Conservation (phyloP, 2,113 vertebrate genomes). For the Todiramphus chloris region DNA sequence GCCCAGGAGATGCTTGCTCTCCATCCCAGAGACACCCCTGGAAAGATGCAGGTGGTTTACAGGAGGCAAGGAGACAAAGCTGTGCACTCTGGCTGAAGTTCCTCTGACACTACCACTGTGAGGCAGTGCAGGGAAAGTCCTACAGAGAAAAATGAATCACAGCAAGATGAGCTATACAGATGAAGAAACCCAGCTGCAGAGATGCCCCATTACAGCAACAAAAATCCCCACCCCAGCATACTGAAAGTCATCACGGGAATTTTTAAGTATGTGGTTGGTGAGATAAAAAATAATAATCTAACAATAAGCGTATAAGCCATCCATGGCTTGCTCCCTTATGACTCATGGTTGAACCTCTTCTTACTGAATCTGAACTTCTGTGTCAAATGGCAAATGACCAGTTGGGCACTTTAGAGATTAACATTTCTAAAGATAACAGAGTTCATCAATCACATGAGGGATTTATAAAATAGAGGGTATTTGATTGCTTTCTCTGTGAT, state of each 20-base stretch:
- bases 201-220: not conserved
- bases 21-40: too few species aligned
- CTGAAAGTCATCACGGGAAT: not conserved
- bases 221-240: rapidly evolving
- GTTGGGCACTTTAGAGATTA: not conserved
- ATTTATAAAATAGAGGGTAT: not conserved
- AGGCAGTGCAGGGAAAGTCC: rapidly evolving
- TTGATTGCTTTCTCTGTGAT: not conserved
- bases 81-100: not conserved
- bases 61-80: not conserved
- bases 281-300: not conserved
- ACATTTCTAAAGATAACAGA: not conserved
- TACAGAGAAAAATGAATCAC: not conserved
- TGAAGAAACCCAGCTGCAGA: not conserved
- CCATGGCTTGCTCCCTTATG: not conserved
- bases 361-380: not conserved
- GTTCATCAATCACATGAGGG: not conserved
- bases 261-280: not conserved
- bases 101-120: not conserved
- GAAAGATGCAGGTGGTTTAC: not conserved
- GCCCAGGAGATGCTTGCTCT: not conserved
- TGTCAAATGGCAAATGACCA: not conserved
- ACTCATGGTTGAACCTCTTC: not conserved
- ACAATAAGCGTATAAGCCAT: not conserved
- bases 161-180: not conserved